These are phyloP conservation scores for Galeopterus variegatus DNA, from an alignment of 2,113 vertebrate species.

Conservation along the genomic window DNA sequence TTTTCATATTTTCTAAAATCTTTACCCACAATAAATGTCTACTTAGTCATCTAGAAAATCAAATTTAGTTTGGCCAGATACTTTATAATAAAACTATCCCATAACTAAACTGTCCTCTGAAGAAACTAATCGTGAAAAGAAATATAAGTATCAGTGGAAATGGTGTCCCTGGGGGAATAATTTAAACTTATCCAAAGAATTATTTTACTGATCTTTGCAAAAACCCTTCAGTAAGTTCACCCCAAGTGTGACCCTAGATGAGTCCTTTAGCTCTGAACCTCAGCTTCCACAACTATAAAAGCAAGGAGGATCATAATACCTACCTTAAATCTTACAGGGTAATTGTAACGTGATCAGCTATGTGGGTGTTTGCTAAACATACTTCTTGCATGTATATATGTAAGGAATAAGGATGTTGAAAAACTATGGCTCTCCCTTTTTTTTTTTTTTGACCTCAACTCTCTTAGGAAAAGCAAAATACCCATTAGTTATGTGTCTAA, in stretches of 20 bases:
- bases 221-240: slow-evolving; percentile 9
- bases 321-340: neutral
- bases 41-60: slow-evolving; percentile 77
- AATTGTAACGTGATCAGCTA: neutral
- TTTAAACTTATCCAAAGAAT: slow-evolving; percentile 53
- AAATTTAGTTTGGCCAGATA: slow-evolving; percentile 73
- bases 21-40: slow-evolving; percentile 66
- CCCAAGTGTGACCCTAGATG: neutral
- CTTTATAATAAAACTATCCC: slow-evolving; percentile 74
- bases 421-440: neutral
- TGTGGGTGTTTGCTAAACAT: neutral
- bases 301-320: neutral
- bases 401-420: neutral
- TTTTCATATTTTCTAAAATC: slow-evolving; percentile 73
- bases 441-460: slow-evolving; percentile 4
- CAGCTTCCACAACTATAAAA: neutral
- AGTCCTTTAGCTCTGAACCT: neutral
- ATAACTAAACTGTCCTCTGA: slow-evolving; percentile 64
- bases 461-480: neutral
- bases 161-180: slow-evolving; percentile 7
- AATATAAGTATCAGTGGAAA: slow-evolving; percentile 49
- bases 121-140: slow-evolving; percentile 67
- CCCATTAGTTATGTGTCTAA: neutral
- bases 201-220: slow-evolving; percentile 60
- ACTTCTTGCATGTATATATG: neutral